These are phyloP conservation scores for Lates japonicus DNA, from an alignment of 2,797 vertebrate species.

Conservation along the genomic window DNA sequence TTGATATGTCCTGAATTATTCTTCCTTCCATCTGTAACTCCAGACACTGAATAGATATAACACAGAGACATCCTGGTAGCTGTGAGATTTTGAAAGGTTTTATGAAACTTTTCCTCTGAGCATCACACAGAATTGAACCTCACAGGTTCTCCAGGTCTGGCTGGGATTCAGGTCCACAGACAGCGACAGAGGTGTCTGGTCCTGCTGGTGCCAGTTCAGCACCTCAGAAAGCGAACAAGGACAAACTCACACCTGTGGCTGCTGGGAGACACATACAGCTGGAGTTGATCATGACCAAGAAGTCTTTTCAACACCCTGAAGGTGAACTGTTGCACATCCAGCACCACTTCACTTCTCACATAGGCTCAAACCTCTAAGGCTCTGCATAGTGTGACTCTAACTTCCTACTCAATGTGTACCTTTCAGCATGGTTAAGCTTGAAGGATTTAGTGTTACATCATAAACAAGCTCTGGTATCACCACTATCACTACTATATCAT, in stretches of 20 bases:
- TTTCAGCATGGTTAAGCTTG: background rate
- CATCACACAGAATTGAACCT: slow-evolving; percentile 8
- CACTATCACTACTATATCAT: background rate
- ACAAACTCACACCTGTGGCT: slow-evolving; percentile 43
- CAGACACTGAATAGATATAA: slow-evolving; percentile 8
- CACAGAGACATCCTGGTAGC: background rate
- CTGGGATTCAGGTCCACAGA: slow-evolving; percentile 22
- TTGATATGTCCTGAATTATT: slow-evolving; percentile 22
- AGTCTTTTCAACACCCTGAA: slow-evolving; percentile 4
- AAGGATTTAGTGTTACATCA: background rate
- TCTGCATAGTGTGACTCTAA: background rate
- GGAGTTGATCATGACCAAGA: slow-evolving; percentile 23
- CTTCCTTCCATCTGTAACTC: slow-evolving; percentile 23
- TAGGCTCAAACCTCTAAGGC: background rate
- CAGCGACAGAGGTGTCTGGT: background rate
- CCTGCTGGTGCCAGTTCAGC: slow-evolving; percentile 30
- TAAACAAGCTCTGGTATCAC: background rate
- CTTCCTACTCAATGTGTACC: background rate
- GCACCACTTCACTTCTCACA: background rate
- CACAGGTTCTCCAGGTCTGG: background rate
- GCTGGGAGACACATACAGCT: slow-evolving; percentile 15
- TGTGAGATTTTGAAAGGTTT: background rate
- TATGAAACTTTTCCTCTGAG: slow-evolving; percentile 1
- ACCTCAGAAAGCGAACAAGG: slow-evolving; percentile 20
- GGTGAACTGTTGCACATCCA: slow-evolving; percentile 6